Evolutionary conservation across 2,888 invertebrate species (phyloP).

Genomic region (Hartigia nigra): DNA sequence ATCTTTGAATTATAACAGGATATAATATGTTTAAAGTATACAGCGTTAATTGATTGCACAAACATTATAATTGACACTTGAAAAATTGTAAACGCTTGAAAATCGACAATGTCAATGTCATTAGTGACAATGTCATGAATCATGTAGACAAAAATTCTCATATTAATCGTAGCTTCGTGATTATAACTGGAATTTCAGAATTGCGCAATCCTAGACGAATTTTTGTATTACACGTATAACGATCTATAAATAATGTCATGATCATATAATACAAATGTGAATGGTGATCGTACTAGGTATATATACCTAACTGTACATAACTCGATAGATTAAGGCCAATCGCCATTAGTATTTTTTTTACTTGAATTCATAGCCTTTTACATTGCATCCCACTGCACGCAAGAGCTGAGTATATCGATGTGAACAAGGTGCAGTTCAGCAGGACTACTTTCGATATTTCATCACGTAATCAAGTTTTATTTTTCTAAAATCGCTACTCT

Average conservation of each 20-base stretch:
- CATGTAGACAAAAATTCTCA: neutral
- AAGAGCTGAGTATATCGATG: neutral
- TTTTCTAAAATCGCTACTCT: slow-evolving; percentile 17
- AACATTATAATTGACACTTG: neutral
- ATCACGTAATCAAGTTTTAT: slow-evolving; percentile 28
- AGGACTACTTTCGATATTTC: slow-evolving; percentile 44
- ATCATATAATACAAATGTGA: neutral
- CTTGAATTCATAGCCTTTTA: neutral
- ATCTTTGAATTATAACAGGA: neutral
- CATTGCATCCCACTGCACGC: neutral
- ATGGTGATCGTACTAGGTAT: neutral
- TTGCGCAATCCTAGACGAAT: neutral
- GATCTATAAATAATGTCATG: neutral
- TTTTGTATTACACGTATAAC: neutral
- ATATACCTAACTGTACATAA: too few relatives aligned
- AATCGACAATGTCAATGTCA: neutral
- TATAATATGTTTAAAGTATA: neutral
- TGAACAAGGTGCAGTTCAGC: neutral
- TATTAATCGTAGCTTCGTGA: neutral
- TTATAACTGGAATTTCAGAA: neutral
- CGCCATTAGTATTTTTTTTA: neutral
- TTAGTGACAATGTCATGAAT: neutral
- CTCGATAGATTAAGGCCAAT: neutral
- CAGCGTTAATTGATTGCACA: too few relatives aligned
- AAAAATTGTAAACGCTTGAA: neutral